phyloP scores from a whole-genome alignment of 2,113 vertebrate species.

The Mirounga angustirostris region DNA sequence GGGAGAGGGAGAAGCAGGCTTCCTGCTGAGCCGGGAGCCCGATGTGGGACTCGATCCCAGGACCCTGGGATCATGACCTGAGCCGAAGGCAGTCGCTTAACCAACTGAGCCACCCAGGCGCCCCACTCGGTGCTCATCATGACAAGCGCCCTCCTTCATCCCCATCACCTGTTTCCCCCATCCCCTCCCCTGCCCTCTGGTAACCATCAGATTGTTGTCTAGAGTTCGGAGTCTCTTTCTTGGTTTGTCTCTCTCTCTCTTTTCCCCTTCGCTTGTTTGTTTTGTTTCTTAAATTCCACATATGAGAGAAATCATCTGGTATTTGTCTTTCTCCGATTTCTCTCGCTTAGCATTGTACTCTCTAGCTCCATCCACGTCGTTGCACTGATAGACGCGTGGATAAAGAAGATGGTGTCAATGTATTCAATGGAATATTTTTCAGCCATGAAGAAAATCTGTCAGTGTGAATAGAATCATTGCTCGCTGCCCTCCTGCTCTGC shows the following conservation, averaged over 20 bases:
- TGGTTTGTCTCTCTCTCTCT: not conserved
- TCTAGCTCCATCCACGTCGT: not conserved
- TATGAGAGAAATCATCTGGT: not conserved
- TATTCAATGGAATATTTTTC: not conserved
- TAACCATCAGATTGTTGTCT: not conserved
- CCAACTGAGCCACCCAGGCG: no score
- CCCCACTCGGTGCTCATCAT: not conserved
- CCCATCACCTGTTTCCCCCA: not conserved
- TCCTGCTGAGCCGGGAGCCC: no score
- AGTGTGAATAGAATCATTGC: not conserved
- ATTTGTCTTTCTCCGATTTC: not conserved
- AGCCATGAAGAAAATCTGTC: not conserved
- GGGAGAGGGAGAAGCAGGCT: no score
- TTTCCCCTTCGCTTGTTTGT: not conserved
- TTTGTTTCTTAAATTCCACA: not conserved
- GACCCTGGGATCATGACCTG: no score
- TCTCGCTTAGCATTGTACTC: not conserved
- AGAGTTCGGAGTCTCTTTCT: not conserved
- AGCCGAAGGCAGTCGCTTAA: no score
- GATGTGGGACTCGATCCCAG: no score
- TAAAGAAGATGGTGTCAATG: not conserved
- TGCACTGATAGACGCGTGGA: not conserved
- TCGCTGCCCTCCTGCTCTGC: not conserved
- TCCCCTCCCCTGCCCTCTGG: not conserved
- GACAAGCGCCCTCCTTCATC: not conserved